A percentile compares a stretch with the other conserved stretches of the same genome.
Evolutionary conservation across 2,113 vertebrate species (phyloP).

Genomic region (Tenebrosternarchus preto): DNA sequence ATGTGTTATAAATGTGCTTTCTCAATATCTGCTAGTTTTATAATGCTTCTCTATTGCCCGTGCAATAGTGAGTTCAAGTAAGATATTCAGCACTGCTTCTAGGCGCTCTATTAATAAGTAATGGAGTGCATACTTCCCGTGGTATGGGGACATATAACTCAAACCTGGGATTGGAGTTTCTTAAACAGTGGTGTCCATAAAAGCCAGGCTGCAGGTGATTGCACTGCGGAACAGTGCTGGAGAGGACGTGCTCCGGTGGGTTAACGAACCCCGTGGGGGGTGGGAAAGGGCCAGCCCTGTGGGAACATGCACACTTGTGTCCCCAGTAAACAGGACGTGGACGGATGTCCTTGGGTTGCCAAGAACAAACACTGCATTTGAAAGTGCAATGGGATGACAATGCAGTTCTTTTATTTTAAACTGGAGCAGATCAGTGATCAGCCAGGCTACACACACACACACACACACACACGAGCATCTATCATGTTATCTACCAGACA

Average conservation of each 20-base stretch:
- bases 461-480: slow-evolving; percentile 7
- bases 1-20: background rate
- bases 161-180: background rate
- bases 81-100: background rate
- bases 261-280: no score
- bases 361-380: background rate
- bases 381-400: background rate
- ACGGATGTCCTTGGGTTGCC: background rate
- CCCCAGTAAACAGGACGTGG: slow-evolving; percentile 3
- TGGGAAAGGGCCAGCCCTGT: slow-evolving; percentile 2
- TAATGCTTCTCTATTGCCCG: background rate
- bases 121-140: slow-evolving; percentile 34
- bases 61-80: background rate
- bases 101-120: slow-evolving; percentile 39
- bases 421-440: slow-evolving; percentile 57
- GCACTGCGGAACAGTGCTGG: slow-evolving; percentile 18
- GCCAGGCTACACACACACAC: slow-evolving; percentile 40
- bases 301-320: slow-evolving; percentile 53
- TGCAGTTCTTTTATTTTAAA: slow-evolving; percentile 19
- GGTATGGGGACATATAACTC: background rate
- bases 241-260: background rate
- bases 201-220: slow-evolving; percentile 26
- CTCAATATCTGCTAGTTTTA: background rate
- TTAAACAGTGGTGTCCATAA: slow-evolving; percentile 17
- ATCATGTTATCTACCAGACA: no score